Evolutionary conservation across 2,888 invertebrate genomes (phyloP), one percentile per base, ranked within the genome.

Genomic region (Xestia xanthographa): DNA sequence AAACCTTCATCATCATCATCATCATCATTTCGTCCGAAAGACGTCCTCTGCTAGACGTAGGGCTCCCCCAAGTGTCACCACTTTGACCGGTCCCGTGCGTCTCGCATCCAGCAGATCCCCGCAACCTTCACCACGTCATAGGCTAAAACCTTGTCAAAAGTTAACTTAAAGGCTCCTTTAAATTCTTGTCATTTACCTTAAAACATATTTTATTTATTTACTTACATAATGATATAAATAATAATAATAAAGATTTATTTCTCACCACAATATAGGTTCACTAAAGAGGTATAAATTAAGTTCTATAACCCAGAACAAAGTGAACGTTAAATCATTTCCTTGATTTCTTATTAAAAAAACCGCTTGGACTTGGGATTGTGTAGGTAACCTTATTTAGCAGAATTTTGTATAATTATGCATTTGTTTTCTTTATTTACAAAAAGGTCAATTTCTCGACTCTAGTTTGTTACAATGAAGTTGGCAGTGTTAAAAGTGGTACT

Each of bases 261-360:
- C n/a, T n/a, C n/a, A n/a, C n/a, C n/a, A n/a, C n/a, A n/a, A n/a
- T n/a, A n/a, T n/a, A n/a, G n/a, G n/a, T n/a, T n/a, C n/a, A n/a
- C n/a, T n/a, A n/a, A n/a, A n/a, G n/a, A n/a, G n/a, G n/a, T 34
- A 53, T 53, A 53, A 20, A 66, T 14, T 26, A 29, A 17, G 34
- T n/a, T 43, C 0, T 20, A 34, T 5, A 34, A 20, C 8, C 11
- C n/a, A 63, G 70, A 43, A 53, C 20, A 0, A 56, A 17, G 14
- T 5, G 1, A 53, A n/a, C n/a, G 1, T 2, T 0, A 34, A 41
- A 38, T 22, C 50, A 34, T 66, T 60, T 43, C 43, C 29, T 34
- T 77, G 34, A 43, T 63, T 63, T 43, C 20, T 17, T 43, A 63
- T 48, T 68, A 45, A 63, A 34, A 20, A 45, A 63, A 20, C 6